phyloP scores from a whole-genome alignment of 2,888 invertebrate genomes.

The Pseudococcus longispinus region DNA sequence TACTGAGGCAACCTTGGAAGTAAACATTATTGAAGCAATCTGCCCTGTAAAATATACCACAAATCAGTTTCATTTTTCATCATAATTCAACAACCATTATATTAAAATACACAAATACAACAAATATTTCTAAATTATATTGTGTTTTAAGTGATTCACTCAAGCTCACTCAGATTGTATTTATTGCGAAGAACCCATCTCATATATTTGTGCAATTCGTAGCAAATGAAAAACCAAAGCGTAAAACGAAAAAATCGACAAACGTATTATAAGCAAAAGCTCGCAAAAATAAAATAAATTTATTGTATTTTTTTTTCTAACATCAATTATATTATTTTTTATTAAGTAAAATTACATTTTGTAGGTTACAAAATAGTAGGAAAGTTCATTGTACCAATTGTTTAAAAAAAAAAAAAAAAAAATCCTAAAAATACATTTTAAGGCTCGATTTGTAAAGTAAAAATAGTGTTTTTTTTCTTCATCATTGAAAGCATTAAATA shows the following conservation, averaged over 20 bases:
- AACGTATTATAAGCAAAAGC: background rate
- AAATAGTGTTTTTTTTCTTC: background rate
- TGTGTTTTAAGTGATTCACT: background rate
- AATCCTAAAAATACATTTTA: slow-evolving; percentile 12
- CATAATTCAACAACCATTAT: background rate
- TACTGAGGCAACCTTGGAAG: slow-evolving; percentile 83
- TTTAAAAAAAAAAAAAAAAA: background rate
- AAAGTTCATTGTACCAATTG: background rate
- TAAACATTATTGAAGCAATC: slow-evolving; percentile 80
- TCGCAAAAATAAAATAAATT: background rate
- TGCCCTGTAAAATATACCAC: slow-evolving; percentile 68
- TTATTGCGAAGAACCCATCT: background rate
- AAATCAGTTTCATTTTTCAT: slow-evolving; percentile 4
- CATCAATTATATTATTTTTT: background rate
- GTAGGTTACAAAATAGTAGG: background rate
- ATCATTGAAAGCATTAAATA: background rate
- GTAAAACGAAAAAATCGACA: background rate
- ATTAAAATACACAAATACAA: background rate
- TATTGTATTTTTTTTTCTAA: background rate
- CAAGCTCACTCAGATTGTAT: background rate
- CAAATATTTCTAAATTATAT: background rate
- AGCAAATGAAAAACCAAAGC: background rate
- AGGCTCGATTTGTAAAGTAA: background rate
- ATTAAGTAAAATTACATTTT: background rate
- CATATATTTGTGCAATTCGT: background rate